Evolutionary conservation across 2,888 invertebrate genomes (phyloP).

Genomic region (Boloria selene): DNA sequence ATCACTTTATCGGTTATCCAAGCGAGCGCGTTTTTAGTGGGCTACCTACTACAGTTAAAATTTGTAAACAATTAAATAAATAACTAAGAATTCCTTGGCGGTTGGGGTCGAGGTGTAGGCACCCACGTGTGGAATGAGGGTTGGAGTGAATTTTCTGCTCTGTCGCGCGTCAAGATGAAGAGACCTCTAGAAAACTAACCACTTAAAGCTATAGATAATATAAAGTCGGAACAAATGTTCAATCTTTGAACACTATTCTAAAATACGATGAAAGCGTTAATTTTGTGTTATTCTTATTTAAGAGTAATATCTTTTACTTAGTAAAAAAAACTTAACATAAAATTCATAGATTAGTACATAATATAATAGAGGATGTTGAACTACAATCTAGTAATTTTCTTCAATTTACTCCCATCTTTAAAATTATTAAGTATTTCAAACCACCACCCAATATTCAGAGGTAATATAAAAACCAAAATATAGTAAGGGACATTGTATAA

Average conservation of each 20-base stretch:
- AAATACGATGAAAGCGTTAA: constrained; percentile 16
- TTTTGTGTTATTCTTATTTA: constrained; percentile 16
- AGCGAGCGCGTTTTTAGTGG: too few relatives aligned
- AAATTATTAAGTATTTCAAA: too few relatives aligned
- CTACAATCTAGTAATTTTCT: too few relatives aligned
- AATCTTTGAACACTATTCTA: constrained; percentile 21
- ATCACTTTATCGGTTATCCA: too few relatives aligned
- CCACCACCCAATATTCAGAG: too few relatives aligned
- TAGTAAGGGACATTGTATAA: too few relatives aligned
- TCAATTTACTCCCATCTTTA: too few relatives aligned
- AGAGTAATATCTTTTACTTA: not conserved
- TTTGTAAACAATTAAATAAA: constrained; percentile 15
- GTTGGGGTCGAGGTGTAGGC: constrained; percentile 47
- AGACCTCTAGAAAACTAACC: constrained; percentile 59
- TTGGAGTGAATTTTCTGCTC: constrained; percentile 70
- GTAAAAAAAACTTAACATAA: not conserved
- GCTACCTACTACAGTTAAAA: not conserved
- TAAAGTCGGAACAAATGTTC: constrained; percentile 38
- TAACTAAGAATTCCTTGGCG: constrained; percentile 35
- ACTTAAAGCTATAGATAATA: constrained; percentile 41
- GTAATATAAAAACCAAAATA: too few relatives aligned
- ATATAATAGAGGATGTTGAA: not conserved
- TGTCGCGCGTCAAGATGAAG: constrained; percentile 65
- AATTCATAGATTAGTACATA: too few relatives aligned
- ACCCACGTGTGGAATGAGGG: constrained; percentile 66